Conservation (phyloP, 1,140 invertebrate species). For the Contarinia nasturtii region DNA sequence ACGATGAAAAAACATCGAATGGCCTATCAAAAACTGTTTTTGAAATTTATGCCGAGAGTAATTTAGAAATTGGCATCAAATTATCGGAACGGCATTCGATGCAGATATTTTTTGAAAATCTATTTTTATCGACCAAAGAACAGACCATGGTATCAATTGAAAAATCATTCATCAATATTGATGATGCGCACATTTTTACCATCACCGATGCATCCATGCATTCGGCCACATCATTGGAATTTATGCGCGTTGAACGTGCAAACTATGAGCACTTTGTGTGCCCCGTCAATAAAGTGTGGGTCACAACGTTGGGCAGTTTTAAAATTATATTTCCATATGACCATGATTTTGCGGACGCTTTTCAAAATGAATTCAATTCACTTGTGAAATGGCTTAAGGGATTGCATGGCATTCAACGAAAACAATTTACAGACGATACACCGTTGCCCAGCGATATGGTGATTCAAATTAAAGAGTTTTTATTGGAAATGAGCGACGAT, state of each 20-base stretch:
- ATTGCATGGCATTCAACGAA: constrained; percentile 50
- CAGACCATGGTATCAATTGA: constrained; percentile 17
- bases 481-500: constrained; percentile 89
- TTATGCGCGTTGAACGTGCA: constrained; percentile 43
- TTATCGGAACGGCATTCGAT: constrained; percentile 38
- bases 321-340: constrained; percentile 72
- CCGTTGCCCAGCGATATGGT: constrained; percentile 69
- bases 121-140: constrained; percentile 18
- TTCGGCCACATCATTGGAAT: constrained; percentile 32
- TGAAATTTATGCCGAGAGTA: constrained; percentile 29
- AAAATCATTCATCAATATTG: constrained; percentile 37
- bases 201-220: constrained; percentile 47
- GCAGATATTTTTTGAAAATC: constrained; percentile 28
- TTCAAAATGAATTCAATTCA: constrained; percentile 78
- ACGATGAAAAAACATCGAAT: constrained; percentile 1
- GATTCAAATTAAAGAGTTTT: constrained; percentile 67
- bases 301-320: constrained; percentile 45
- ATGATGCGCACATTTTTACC: constrained; percentile 54
- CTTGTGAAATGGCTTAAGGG: constrained; percentile 86
- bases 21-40: constrained; percentile 9
- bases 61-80: constrained; percentile 34
- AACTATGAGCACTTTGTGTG: constrained; percentile 50
- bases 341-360: constrained; percentile 82
- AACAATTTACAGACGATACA: constrained; percentile 40
- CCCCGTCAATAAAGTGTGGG: constrained; percentile 53